These are phyloP conservation scores for Zaprionus capensis DNA, from an alignment of 1,140 invertebrate species.

Conservation along the genomic window DNA sequence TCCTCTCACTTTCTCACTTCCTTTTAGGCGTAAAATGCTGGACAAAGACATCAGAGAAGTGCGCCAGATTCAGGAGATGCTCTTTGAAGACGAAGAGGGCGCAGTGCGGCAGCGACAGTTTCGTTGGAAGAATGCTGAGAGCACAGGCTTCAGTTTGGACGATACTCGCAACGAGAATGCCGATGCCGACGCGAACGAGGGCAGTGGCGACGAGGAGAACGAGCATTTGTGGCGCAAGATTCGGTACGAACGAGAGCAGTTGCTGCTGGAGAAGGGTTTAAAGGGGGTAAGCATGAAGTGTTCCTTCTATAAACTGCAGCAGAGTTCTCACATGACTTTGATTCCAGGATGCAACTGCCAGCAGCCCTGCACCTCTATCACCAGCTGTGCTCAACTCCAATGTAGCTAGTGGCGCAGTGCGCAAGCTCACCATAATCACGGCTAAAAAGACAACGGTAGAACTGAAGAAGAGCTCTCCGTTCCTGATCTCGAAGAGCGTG, in stretches of 20 bases:
- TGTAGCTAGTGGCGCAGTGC: slow-evolving; percentile 29
- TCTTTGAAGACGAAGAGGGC: slow-evolving; percentile 93
- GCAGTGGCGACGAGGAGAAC: slow-evolving; percentile 86
- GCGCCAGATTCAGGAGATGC: slow-evolving; percentile 89
- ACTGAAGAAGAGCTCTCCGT: slow-evolving; percentile 75
- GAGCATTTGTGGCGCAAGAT: slow-evolving; percentile 88
- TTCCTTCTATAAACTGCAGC: not conserved
- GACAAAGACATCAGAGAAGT: slow-evolving; percentile 92
- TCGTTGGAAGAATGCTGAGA: slow-evolving; percentile 90
- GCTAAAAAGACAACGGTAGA: slow-evolving; percentile 61
- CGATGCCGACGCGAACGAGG: slow-evolving; percentile 85
- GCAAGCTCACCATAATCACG: slow-evolving; percentile 63
- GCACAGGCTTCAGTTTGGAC: slow-evolving; percentile 73
- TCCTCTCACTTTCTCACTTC: not conserved
- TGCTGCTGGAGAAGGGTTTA: slow-evolving; percentile 85
- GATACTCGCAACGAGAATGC: slow-evolving; percentile 66
- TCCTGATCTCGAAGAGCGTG: slow-evolving; percentile 75
- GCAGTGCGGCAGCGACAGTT: slow-evolving; percentile 89
- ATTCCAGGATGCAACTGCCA: slow-evolving; percentile 38
- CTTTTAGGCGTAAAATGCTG: slow-evolving; percentile 87
- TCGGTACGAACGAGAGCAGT: slow-evolving; percentile 87
- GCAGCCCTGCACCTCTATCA: slow-evolving; percentile 34
- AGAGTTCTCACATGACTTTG: not conserved
- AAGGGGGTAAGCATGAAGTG: slow-evolving; percentile 62
- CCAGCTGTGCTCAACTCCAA: slow-evolving; percentile 53